Evolutionary conservation across 2,888 invertebrate species (phyloP).

Genomic region (Fragum whitleyi): DNA sequence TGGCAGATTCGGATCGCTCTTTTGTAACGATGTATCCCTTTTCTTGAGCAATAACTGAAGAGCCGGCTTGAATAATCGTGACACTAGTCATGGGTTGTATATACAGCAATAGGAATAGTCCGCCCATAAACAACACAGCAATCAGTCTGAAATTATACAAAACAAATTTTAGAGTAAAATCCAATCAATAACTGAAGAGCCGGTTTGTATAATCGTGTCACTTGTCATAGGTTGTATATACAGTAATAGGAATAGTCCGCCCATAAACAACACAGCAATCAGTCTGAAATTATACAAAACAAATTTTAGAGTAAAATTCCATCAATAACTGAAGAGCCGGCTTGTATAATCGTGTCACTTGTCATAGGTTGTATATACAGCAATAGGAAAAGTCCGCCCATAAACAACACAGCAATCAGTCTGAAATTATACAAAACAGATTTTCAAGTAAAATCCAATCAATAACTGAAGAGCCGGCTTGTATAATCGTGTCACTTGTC

Average conservation of each 20-base stretch:
- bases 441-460: background rate
- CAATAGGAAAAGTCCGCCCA: slow-evolving; percentile 6
- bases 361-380: slow-evolving; percentile 19
- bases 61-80: background rate
- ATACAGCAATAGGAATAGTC: slow-evolving; percentile 20
- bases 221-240: slow-evolving; percentile 11
- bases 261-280: background rate
- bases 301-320: background rate
- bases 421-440: slow-evolving; percentile 14
- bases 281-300: slow-evolving; percentile 19
- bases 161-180: background rate
- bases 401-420: background rate
- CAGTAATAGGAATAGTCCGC: slow-evolving; percentile 10
- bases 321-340: background rate
- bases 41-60: background rate
- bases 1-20: background rate
- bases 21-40: background rate
- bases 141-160: slow-evolving; percentile 22
- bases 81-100: background rate
- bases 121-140: background rate
- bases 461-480: background rate
- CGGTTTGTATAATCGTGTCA: background rate
- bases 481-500: background rate
- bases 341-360: background rate
- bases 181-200: background rate